Percentiles rank a stretch among this genome's conserved stretches.
Evolutionary conservation across 2,113 vertebrate species (phyloP).

Genomic region (Columba janthina): DNA sequence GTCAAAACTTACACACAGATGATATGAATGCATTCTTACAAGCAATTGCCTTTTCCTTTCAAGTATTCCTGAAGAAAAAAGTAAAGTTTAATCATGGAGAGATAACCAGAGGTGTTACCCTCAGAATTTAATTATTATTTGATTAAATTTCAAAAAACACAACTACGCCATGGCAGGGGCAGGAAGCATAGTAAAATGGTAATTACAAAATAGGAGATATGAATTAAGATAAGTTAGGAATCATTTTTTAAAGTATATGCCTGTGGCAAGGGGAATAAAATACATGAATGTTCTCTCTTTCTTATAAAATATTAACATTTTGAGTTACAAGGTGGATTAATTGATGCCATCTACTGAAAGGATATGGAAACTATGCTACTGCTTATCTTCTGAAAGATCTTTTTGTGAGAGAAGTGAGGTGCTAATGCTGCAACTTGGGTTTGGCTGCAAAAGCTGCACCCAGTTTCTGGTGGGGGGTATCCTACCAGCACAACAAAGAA

Average conservation of each 20-base stretch:
- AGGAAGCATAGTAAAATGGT: slow-evolving; percentile 69
- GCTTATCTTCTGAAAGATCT: neutral
- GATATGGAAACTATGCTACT: neutral
- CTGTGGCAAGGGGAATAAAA: slow-evolving; percentile 32
- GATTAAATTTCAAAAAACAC: slow-evolving; percentile 76
- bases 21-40: slow-evolving; percentile 29
- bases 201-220: slow-evolving; percentile 72
- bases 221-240: slow-evolving; percentile 67
- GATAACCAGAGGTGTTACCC: slow-evolving; percentile 74
- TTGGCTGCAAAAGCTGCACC: neutral
- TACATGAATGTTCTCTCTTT: neutral
- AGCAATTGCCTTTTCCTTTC: slow-evolving; percentile 41
- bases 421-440: too few relatives aligned
- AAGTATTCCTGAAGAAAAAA: slow-evolving; percentile 56
- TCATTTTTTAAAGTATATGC: slow-evolving; percentile 16
- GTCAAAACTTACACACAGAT: slow-evolving; percentile 22
- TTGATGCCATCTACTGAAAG: slow-evolving; percentile 30
- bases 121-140: slow-evolving; percentile 79
- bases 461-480: neutral
- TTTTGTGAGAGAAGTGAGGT: neutral
- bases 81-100: slow-evolving; percentile 74
- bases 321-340: neutral
- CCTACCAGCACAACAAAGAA: neutral
- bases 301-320: slow-evolving; percentile 26
- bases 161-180: slow-evolving; percentile 54